phyloP scores from a whole-genome alignment of 1,140 invertebrate species.

The Globodera ellingtonae region DNA sequence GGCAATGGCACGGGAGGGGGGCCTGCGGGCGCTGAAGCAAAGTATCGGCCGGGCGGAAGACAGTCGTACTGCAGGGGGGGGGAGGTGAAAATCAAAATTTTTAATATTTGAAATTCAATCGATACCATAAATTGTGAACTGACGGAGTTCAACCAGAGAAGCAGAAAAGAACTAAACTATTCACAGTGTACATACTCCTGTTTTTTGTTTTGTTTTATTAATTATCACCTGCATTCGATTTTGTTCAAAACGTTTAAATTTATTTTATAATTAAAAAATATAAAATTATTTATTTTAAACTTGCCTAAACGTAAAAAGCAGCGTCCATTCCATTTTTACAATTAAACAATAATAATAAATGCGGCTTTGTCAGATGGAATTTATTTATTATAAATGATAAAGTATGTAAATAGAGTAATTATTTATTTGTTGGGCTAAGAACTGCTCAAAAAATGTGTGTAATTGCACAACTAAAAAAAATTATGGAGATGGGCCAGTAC shows the following conservation, averaged over 20 bases:
- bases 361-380: no score
- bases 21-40: constrained; percentile 3
- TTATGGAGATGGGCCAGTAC: no score
- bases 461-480: no score
- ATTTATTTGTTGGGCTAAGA: no score
- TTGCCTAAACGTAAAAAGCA: neutral
- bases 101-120: neutral
- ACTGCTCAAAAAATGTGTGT: no score
- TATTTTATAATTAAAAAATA: neutral
- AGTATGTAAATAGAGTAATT: no score
- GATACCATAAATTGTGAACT: neutral
- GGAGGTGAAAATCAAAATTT: neutral
- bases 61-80: neutral
- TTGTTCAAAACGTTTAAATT: neutral
- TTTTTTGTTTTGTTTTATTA: neutral
- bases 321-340: neutral
- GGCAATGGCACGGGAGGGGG: neutral
- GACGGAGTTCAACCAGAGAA: neutral
- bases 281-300: no score
- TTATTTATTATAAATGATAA: no score
- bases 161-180: constrained; percentile 1
- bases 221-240: no score
- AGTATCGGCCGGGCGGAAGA: constrained; percentile 12
- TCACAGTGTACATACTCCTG: neutral
- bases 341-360: neutral